Conservation (phyloP, 2,888 invertebrate genomes). For the Adineta ricciae region DNA sequence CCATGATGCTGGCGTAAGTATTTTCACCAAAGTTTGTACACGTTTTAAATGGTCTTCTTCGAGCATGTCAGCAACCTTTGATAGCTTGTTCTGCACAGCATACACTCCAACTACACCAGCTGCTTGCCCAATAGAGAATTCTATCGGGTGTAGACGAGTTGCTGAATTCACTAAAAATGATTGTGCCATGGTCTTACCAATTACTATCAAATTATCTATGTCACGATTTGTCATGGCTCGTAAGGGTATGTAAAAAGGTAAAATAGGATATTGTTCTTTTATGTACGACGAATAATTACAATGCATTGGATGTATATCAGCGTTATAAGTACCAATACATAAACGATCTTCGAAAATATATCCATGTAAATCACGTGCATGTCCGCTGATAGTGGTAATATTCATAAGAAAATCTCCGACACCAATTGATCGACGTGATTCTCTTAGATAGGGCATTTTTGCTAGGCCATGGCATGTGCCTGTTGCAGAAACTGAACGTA, state of each 20-base stretch:
- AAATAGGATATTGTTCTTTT: conserved; percentile 23
- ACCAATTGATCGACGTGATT: conserved; percentile 35
- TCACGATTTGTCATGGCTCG: conserved; percentile 35
- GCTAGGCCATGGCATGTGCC: conserved; percentile 34
- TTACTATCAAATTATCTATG: conserved; percentile 35
- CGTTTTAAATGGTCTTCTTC: too few relatives aligned
- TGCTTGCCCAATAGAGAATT: conserved; percentile 35
- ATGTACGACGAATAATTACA: conserved; percentile 35
- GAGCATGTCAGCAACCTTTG: too few relatives aligned
- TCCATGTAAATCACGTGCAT: not conserved
- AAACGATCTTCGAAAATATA: conserved; percentile 34
- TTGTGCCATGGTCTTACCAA: conserved; percentile 36
- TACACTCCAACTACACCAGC: conserved; percentile 34
- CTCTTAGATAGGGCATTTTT: conserved; percentile 35
- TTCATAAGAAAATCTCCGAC: conserved; percentile 34
- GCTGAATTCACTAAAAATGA: conserved; percentile 35
- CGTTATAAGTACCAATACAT: conserved; percentile 35
- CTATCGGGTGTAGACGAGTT: conserved; percentile 35
- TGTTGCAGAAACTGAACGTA: not conserved
- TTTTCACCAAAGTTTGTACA: too few relatives aligned
- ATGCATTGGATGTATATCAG: conserved; percentile 34
- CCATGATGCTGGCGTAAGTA: too few relatives aligned
- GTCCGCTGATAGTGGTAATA: conserved; percentile 26
- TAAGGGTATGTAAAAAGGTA: conserved; percentile 35
- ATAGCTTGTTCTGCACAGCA: too few relatives aligned